phyloP scores from a whole-genome alignment of 2,888 invertebrate species.

The Lithophane leautieri region DNA sequence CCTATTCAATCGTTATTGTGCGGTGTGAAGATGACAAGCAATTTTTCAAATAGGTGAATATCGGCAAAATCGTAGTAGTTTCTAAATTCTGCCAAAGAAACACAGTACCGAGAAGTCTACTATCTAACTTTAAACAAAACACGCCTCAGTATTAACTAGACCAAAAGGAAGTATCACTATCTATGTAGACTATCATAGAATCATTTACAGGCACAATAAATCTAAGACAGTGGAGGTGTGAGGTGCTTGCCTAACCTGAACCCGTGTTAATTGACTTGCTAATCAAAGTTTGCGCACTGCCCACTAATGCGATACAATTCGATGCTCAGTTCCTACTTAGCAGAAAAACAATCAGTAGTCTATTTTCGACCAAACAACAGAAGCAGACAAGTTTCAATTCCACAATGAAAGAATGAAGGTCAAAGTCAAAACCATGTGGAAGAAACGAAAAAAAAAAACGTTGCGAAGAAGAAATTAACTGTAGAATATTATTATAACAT shows the following conservation, averaged over 20 bases:
- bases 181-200: slow-evolving; percentile 60
- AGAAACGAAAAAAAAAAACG: neutral
- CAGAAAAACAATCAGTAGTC: slow-evolving; percentile 58
- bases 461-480: slow-evolving; percentile 19
- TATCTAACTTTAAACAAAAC: slow-evolving; percentile 34
- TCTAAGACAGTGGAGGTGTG: slow-evolving; percentile 60
- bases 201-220: slow-evolving; percentile 66
- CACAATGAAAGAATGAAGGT: slow-evolving; percentile 32
- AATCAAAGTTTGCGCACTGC: slow-evolving; percentile 72
- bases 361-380: slow-evolving; percentile 37
- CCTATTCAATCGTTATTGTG: neutral
- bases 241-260: slow-evolving; percentile 75
- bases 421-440: slow-evolving; percentile 8
- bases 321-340: slow-evolving; percentile 54
- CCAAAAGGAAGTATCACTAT: slow-evolving; percentile 48
- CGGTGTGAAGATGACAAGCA: slow-evolving; percentile 4
- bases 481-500: slow-evolving; percentile 15
- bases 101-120: slow-evolving; percentile 12
- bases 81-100: slow-evolving; percentile 7
- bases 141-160: slow-evolving; percentile 38
- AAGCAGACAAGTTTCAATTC: slow-evolving; percentile 28
- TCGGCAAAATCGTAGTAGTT: slow-evolving; percentile 2
- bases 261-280: slow-evolving; percentile 79
- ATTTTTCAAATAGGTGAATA: neutral
- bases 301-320: slow-evolving; percentile 65